phyloP scores from a whole-genome alignment of 2,113 vertebrate genomes.

The Sarotherodon lohbergeri region DNA sequence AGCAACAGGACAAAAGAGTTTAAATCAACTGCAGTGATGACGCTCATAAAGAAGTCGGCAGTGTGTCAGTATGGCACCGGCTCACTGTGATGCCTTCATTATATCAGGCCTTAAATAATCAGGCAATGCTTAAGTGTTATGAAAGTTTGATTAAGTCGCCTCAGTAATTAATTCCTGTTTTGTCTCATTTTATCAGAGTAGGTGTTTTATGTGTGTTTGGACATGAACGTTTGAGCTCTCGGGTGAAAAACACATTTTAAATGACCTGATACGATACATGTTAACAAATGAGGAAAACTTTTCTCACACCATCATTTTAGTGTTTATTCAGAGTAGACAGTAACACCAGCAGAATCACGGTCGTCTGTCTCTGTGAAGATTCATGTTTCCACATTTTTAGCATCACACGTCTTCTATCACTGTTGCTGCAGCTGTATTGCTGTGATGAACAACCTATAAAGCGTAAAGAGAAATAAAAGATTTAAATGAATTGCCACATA shows the following conservation, averaged over 20 bases:
- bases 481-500: not conserved
- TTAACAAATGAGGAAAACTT: not conserved
- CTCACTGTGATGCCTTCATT: too few relatives aligned
- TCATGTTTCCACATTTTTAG: not conserved
- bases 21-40: too few relatives aligned
- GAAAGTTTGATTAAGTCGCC: too few relatives aligned
- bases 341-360: not conserved
- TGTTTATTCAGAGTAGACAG: not conserved
- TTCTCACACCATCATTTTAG: not conserved
- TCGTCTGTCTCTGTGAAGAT: not conserved
- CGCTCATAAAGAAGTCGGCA: too few relatives aligned
- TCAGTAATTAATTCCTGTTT: too few relatives aligned
- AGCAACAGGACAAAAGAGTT: too few relatives aligned
- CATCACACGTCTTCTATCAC: not conserved
- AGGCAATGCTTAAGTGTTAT: too few relatives aligned
- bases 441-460: not conserved
- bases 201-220: not conserved
- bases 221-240: not conserved
- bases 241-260: not conserved
- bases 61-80: too few relatives aligned
- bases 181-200: too few relatives aligned
- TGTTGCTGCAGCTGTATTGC: not conserved
- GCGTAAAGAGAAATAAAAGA: not conserved
- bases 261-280: accelerated
- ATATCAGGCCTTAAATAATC: too few relatives aligned